Evolutionary conservation across 2,113 vertebrate genomes (phyloP).

Genomic region (Stigmatopora nigra): DNA sequence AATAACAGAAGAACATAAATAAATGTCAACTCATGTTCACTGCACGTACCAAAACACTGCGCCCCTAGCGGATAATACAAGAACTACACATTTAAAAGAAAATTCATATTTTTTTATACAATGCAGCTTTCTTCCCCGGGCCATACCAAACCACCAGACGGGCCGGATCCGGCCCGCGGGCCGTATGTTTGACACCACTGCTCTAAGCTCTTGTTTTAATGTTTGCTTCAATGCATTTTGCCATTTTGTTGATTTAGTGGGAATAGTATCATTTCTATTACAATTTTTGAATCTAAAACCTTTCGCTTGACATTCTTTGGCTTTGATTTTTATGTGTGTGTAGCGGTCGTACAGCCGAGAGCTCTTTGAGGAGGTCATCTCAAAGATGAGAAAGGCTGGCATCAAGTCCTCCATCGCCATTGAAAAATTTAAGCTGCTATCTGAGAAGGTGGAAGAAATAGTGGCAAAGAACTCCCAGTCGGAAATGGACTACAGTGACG

Average conservation of each 20-base stretch:
- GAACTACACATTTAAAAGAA: too few species aligned
- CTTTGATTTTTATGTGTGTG: slow-evolving; percentile 3
- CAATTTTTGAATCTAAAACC: neutral
- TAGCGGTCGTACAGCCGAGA: slow-evolving; percentile 97
- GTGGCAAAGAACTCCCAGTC: slow-evolving; percentile 94
- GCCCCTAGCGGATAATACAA: too few species aligned
- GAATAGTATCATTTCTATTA: neutral
- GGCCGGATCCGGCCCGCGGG: too few species aligned
- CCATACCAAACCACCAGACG: too few species aligned
- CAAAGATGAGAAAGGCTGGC: slow-evolving; percentile 96
- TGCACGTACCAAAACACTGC: too few species aligned
- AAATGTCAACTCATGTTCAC: too few species aligned
- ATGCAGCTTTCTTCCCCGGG: too few species aligned
- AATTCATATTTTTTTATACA: too few species aligned
- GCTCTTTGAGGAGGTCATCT: slow-evolving; percentile 95
- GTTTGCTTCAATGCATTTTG: neutral
- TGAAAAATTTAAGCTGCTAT: slow-evolving; percentile 96
- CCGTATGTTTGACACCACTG: too few species aligned
- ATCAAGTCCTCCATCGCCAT: slow-evolving; percentile 98
- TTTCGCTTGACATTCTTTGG: neutral
- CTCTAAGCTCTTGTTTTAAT: neutral
- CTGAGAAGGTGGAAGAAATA: slow-evolving; percentile 93
- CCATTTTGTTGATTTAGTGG: neutral
- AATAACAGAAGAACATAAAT: too few species aligned
- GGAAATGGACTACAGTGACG: slow-evolving; percentile 96